A percentile compares a stretch with the other conserved stretches of the same genome.
Conservation (phyloP, 2,797 vertebrate species). For the Valencia hispanica region DNA sequence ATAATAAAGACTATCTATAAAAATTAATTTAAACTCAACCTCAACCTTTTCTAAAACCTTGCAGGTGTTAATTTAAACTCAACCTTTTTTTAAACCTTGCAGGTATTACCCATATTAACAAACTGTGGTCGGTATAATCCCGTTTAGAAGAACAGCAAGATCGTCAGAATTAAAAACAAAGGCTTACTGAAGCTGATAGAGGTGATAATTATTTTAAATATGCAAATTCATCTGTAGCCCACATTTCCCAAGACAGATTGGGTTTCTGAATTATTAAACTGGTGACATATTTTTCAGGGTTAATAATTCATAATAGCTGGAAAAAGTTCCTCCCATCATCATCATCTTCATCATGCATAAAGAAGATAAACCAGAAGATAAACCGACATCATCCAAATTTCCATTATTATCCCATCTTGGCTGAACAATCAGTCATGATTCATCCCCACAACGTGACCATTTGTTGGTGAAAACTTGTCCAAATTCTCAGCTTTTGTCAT, state of each 20-base stretch:
- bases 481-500: not conserved
- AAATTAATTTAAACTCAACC: too few relatives aligned
- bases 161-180: conserved; percentile 34
- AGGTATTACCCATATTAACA: conserved; percentile 9
- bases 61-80: not conserved
- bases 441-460: not conserved
- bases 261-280: conserved; percentile 66
- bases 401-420: not conserved
- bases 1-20: not conserved
- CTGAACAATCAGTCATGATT: not conserved
- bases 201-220: conserved; percentile 31
- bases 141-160: not conserved
- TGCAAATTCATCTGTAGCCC: conserved; percentile 47
- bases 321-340: conserved; percentile 26
- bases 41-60: too few relatives aligned
- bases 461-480: not conserved
- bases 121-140: conserved; percentile 5
- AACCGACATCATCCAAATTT: not conserved
- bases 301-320: conserved; percentile 60
- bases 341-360: conserved; percentile 1
- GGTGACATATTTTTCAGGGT: conserved; percentile 56
- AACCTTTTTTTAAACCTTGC: not conserved
- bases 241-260: conserved; percentile 60
- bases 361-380: too few relatives aligned
- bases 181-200: conserved; percentile 27